phyloP scores from a whole-genome alignment of 2,797 vertebrate genomes.

The Ctenochaetus hawaiiensis region DNA sequence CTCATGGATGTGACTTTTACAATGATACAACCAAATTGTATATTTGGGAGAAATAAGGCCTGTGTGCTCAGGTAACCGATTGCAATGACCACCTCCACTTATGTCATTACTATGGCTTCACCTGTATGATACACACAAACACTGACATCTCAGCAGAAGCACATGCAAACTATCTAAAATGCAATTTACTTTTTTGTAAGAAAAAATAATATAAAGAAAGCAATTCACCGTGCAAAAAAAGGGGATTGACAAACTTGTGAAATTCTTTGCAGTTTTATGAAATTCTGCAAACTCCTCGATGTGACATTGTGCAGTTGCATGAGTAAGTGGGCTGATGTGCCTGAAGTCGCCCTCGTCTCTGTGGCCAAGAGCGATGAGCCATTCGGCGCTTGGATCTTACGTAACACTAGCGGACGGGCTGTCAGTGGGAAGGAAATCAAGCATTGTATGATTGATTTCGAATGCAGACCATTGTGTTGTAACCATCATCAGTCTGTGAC shows the following conservation, averaged over 20 bases:
- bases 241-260: constrained; percentile 5
- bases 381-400: constrained; percentile 71
- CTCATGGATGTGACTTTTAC: constrained; percentile 76
- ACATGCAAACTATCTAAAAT: neutral
- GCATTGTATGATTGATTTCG: constrained; percentile 74
- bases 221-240: neutral
- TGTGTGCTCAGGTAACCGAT: constrained; percentile 32
- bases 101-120: constrained; percentile 24
- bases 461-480: constrained; percentile 52
- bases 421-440: constrained; percentile 69
- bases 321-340: constrained; percentile 75
- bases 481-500: constrained; percentile 40
- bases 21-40: constrained; percentile 74
- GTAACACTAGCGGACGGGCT: constrained; percentile 69
- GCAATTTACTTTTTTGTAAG: neutral
- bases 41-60: constrained; percentile 47
- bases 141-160: constrained; percentile 23
- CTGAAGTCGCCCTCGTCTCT: constrained; percentile 71
- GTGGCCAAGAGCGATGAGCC: constrained; percentile 71
- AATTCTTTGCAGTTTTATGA: constrained; percentile 34
- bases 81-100: constrained; percentile 7
- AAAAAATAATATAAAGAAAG: neutral
- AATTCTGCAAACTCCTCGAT: constrained; percentile 55
- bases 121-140: constrained; percentile 20
- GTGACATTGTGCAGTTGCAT: constrained; percentile 77